Percentiles rank a stretch among this genome's conserved stretches.
Evolutionary conservation across 2,113 vertebrate species (phyloP).

Genomic region (Toxostoma redivivum): DNA sequence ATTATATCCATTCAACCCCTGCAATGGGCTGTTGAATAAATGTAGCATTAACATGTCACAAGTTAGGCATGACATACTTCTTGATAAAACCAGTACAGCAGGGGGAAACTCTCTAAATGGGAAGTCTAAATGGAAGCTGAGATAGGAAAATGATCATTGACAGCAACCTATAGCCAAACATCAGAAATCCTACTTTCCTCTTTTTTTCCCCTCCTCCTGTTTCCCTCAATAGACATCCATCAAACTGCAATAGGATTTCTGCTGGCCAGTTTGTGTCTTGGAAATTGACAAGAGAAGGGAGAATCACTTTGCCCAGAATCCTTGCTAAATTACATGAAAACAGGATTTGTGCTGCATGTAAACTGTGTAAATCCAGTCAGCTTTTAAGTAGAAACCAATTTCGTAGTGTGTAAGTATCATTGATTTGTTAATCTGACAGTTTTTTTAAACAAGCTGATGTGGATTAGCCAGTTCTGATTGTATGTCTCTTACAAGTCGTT

Average conservation of each 20-base stretch:
- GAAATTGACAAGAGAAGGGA: not conserved
- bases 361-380: conserved; percentile 53
- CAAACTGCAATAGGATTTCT: conserved; percentile 18
- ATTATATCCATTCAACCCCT: not conserved
- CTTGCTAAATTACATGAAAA: conserved; percentile 34
- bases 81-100: not conserved
- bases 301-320: not conserved
- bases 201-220: not conserved
- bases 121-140: not conserved
- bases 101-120: not conserved
- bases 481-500: not conserved
- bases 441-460: conserved; percentile 54
- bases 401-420: conserved; percentile 58
- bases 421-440: conserved; percentile 65
- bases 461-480: conserved; percentile 52
- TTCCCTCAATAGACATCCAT: not conserved
- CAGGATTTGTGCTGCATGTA: conserved; percentile 38
- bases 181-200: not conserved
- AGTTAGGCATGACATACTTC: not conserved
- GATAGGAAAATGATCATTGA: not conserved
- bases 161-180: not conserved
- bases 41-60: not conserved
- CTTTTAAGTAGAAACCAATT: conserved; percentile 64
- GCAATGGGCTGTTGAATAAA: not conserved
- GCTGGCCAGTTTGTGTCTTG: conserved; percentile 11